phyloP scores from a whole-genome alignment of 1,140 invertebrate genomes.

The Euwallacea fornicatus region DNA sequence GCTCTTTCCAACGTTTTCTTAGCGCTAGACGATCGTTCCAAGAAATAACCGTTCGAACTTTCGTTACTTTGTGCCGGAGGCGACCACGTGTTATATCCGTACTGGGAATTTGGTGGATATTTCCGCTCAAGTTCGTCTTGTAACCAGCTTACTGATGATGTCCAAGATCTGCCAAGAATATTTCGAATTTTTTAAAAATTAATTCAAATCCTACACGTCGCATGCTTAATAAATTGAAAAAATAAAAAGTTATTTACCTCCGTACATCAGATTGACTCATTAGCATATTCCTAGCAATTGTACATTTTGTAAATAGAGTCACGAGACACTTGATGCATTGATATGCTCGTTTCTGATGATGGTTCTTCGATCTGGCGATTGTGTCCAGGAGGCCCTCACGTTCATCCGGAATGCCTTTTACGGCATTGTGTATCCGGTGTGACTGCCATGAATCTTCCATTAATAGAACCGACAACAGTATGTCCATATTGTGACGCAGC shows the following conservation, averaged over 20 bases:
- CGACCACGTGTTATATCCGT: slow-evolving; percentile 91
- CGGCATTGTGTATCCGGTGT: slow-evolving; percentile 87
- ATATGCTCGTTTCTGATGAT: slow-evolving; percentile 95
- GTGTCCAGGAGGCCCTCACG: slow-evolving; percentile 92
- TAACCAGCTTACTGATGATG: slow-evolving; percentile 87
- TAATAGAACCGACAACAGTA: slow-evolving; percentile 82
- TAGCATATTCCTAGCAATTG: slow-evolving; percentile 72
- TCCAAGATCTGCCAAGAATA: slow-evolving; percentile 67
- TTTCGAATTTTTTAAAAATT: background rate
- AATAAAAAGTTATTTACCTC: slow-evolving; percentile 57
- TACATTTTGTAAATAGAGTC: slow-evolving; percentile 83
- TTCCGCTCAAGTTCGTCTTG: slow-evolving; percentile 85
- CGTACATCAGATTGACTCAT: slow-evolving; percentile 76
- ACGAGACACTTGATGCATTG: slow-evolving; percentile 97
- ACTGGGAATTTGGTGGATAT: slow-evolving; percentile 58
- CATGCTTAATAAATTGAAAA: background rate
- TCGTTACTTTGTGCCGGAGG: slow-evolving; percentile 92
- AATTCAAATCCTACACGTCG: background rate
- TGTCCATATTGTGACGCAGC: slow-evolving; percentile 86
- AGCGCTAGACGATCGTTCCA: slow-evolving; percentile 92
- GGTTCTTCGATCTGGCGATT: slow-evolving; percentile 86
- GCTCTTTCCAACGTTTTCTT: slow-evolving; percentile 86
- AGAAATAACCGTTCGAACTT: slow-evolving; percentile 90
- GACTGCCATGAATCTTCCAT: slow-evolving; percentile 96
- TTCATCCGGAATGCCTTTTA: slow-evolving; percentile 81